These are phyloP conservation scores for Malacoraja senta DNA, from an alignment of 2,797 vertebrate genomes.

Conservation along the genomic window DNA sequence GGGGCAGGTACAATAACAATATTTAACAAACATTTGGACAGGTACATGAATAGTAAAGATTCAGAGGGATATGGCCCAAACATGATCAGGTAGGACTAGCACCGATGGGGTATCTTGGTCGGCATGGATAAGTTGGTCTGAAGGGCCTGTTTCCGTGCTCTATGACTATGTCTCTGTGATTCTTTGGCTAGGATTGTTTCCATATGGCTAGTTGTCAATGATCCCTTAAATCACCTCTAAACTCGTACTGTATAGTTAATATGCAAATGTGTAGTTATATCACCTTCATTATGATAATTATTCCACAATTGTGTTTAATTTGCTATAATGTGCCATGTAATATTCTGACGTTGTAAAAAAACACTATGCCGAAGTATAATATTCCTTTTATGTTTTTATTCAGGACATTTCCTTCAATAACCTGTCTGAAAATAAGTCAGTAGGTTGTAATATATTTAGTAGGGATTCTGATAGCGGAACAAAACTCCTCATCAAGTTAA, in stretches of 20 bases:
- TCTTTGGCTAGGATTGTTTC: too few species aligned
- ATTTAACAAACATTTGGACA: too few species aligned
- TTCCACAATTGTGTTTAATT: background rate
- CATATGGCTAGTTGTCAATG: background rate
- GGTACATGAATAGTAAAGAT: too few species aligned
- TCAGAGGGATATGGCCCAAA: too few species aligned
- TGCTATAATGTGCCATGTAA: background rate
- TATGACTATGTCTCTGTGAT: too few species aligned
- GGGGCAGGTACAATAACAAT: too few species aligned
- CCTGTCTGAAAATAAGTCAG: background rate
- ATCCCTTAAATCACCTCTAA: background rate
- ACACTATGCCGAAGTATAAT: background rate
- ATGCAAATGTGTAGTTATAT: background rate
- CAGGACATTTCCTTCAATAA: background rate
- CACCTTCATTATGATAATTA: background rate
- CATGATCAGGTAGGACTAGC: too few species aligned
- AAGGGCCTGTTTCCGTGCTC: too few species aligned
- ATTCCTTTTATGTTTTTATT: background rate
- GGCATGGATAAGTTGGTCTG: too few species aligned
- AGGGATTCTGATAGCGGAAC: background rate
- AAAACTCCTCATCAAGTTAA: background rate
- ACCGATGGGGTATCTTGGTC: too few species aligned
- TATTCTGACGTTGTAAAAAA: background rate
- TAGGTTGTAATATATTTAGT: background rate
- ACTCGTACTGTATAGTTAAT: background rate